Evolutionary conservation across 2,888 invertebrate species (phyloP), one percentile per base, ranked within the genome.

Genomic region (Spialia ferax): DNA sequence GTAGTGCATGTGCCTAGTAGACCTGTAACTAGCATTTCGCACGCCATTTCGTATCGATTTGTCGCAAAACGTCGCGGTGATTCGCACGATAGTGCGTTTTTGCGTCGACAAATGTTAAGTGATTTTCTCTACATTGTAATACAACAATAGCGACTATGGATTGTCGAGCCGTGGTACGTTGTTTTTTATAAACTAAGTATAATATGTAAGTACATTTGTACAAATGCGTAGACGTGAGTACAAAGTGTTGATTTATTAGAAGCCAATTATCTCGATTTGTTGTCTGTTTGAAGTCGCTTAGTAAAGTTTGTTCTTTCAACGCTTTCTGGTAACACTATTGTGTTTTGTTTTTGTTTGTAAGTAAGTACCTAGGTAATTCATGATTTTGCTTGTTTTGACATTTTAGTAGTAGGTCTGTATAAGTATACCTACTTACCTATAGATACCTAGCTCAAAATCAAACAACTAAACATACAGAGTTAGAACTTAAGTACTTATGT

Each of bases 71-170:
- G 20, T 23, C 38, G 42, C 32, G 60, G 29, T 57, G 64, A 54
- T 81, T 87, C 86, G 15, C 15, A 77, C 86, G 38, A 38, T 7
- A 45, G 63, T 26, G 78, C 80, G 78, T 86, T 88, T 87, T 87
- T 65, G 45, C 55, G 0, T 3, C 35, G 52, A 75, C 76, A 74
- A 70, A 78, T 79, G 71, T 73, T 71, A 68, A 77, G 87, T 85
- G 86, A 82, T 86, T 91, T 91, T 81, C 85, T 84, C 83, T 79
- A 78, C 86, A 89, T 91, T 88, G 88, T 89, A 80, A 67, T 55
- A 38, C 60, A 66, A 77, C 78, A 79, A 84, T 83, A 85, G 29
- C 29, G 15, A 15, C 79, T 80, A 93, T 93, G 93, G 89, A 91
- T 86, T 90, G 83, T 77, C 86, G 87, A 78, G 80, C 82, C 66